Evolutionary conservation across 2,113 vertebrate species (phyloP).

Genomic region (western clawed frog (Xenopus tropicalis)): DNA sequence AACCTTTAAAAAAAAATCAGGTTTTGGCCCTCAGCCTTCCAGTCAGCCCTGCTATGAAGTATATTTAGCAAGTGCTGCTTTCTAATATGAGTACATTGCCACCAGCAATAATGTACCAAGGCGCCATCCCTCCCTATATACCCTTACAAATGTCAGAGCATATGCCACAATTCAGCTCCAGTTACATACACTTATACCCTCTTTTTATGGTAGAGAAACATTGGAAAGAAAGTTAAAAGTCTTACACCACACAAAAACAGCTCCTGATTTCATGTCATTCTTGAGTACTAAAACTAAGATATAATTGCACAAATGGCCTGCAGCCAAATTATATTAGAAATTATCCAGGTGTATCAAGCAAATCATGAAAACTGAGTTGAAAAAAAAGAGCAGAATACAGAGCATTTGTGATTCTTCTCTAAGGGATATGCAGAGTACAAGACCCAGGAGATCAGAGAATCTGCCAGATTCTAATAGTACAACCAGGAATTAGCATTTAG

Average conservation of each 20-base stretch:
- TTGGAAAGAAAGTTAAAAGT: neutral
- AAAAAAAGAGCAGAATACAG: neutral
- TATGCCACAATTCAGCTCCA: neutral
- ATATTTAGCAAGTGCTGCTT: neutral
- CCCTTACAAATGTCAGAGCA: conserved; percentile 11
- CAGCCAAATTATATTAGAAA: conserved; percentile 13
- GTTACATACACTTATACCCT: neutral
- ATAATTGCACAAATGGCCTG: conserved; percentile 5
- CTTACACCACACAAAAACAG: neutral
- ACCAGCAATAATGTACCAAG: conserved; percentile 44
- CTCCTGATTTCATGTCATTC: neutral
- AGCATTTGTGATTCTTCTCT: neutral
- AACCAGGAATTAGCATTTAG: no score
- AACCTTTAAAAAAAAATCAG: no score
- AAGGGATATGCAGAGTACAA: no score
- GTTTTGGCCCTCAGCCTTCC: no score
- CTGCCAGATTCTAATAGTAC: no score
- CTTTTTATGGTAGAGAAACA: no score
- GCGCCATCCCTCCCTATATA: conserved; percentile 28
- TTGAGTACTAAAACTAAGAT: neutral
- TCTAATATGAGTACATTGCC: neutral
- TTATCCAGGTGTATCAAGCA: conserved; percentile 2
- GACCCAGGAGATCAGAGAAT: no score
- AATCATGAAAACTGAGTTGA: neutral
- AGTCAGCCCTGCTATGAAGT: no score